These are phyloP conservation scores for Aphelenchoides fujianensis DNA, from an alignment of 1,140 invertebrate genomes.

Conservation along the genomic window DNA sequence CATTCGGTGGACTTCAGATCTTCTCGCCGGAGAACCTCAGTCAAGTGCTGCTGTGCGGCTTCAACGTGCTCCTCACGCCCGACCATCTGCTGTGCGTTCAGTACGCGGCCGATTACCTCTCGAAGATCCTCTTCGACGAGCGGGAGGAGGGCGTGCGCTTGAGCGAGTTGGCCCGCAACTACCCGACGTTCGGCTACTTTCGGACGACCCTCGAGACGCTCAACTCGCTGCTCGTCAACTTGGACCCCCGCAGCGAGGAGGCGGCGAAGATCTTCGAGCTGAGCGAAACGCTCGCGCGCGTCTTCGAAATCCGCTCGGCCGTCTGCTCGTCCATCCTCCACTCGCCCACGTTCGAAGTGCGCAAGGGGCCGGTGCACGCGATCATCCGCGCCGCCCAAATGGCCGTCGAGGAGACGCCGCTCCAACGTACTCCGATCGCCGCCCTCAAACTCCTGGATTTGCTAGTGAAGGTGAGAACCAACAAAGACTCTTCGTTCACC, in stretches of 20 bases:
- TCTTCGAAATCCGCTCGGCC: background rate
- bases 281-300: background rate
- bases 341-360: background rate
- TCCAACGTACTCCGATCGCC: slow-evolving; percentile 1
- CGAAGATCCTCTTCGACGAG: background rate
- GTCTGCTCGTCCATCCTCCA: slow-evolving; percentile 11
- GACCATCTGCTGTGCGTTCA: slow-evolving; percentile 14
- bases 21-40: slow-evolving; percentile 17
- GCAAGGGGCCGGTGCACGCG: background rate
- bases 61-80: slow-evolving; percentile 14
- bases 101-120: slow-evolving; percentile 4
- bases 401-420: slow-evolving; percentile 12
- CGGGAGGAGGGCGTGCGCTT: background rate
- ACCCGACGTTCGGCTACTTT: slow-evolving; percentile 24
- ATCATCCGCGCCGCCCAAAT: slow-evolving; percentile 15
- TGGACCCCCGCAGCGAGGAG: slow-evolving; percentile 26
- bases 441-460: slow-evolving; percentile 18
- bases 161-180: slow-evolving; percentile 5
- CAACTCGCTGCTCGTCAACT: background rate
- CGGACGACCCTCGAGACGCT: background rate
- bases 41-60: slow-evolving; percentile 19
- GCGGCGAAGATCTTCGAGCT: slow-evolving; percentile 21
- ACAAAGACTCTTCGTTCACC: background rate
- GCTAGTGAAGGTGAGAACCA: slow-evolving; percentile 18
- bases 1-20: background rate